Percentiles rank a stretch among this genome's conserved stretches.
These are phyloP conservation scores for Diabrotica undecimpunctata DNA, from an alignment of 1,140 invertebrate genomes.

Conservation along the genomic window DNA sequence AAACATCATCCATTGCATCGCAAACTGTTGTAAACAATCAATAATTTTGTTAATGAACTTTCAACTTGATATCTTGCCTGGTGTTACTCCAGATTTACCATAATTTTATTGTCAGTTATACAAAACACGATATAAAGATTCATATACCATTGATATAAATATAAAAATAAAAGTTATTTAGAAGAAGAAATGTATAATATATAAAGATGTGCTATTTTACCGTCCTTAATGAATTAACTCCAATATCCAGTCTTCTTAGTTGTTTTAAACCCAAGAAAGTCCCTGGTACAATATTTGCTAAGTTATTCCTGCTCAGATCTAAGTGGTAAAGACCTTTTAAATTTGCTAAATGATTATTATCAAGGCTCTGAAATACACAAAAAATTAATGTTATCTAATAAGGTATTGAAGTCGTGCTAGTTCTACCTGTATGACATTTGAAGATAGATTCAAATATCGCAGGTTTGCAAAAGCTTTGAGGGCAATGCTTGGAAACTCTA, in stretches of 20 bases:
- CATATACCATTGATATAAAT: no score
- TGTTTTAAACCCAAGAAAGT: constrained; percentile 70
- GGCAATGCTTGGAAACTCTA: constrained; percentile 73
- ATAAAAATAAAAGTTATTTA: no score
- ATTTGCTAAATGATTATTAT: constrained; percentile 61
- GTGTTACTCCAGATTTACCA: no score
- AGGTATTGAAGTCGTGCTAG: constrained; percentile 3
- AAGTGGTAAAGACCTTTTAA: constrained; percentile 67
- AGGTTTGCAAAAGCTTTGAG: constrained; percentile 65
- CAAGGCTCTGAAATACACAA: constrained; percentile 57
- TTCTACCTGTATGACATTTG: constrained; percentile 74
- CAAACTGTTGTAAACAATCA: no score
- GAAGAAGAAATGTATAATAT: no score
- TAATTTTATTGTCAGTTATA: no score
- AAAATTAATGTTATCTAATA: constrained; percentile 17
- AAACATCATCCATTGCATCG: no score
- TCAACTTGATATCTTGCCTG: no score
- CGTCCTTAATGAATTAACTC: constrained; percentile 80
- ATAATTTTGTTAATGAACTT: no score
- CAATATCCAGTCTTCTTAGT: constrained; percentile 73
- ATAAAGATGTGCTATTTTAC: constrained; percentile 52
- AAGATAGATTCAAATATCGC: constrained; percentile 72
- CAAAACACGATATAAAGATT: no score
- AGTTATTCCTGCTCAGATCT: constrained; percentile 79
- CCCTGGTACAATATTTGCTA: constrained; percentile 73